Evolutionary conservation across 2,797 vertebrate genomes (phyloP).

Genomic region (Crypturellus tataupa): DNA sequence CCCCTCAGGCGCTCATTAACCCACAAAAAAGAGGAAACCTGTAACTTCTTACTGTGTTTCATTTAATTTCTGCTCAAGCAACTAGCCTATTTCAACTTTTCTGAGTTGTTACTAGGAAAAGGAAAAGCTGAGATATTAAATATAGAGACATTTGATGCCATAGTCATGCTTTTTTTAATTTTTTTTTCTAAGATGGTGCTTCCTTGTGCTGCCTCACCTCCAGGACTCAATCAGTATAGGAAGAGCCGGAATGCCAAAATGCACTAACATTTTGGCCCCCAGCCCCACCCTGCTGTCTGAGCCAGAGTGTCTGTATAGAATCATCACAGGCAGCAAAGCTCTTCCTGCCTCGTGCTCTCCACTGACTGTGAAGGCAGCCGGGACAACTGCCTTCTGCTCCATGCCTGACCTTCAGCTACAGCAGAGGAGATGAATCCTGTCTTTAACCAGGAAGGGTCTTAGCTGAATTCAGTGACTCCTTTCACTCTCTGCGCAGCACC

Average conservation of each 20-base stretch:
- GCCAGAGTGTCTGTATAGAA: too few species aligned
- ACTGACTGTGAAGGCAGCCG: neutral
- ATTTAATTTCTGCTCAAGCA: slow-evolving; percentile 58
- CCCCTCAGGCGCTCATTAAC: slow-evolving; percentile 58
- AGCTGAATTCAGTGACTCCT: neutral
- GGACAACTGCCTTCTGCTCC: neutral
- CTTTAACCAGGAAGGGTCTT: neutral
- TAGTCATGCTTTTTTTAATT: neutral
- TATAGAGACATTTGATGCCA: slow-evolving; percentile 15
- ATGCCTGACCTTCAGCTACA: neutral
- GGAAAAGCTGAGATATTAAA: neutral
- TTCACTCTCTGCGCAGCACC: neutral
- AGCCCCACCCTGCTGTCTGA: neutral
- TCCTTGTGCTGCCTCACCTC: neutral
- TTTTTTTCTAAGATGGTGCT: neutral
- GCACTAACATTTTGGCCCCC: neutral
- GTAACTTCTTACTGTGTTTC: slow-evolving; percentile 34
- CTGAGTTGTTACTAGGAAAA: neutral
- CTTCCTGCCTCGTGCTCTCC: neutral
- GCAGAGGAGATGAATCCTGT: neutral
- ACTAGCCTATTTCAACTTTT: slow-evolving; percentile 35
- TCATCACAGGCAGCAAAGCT: too few species aligned
- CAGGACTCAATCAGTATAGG: neutral
- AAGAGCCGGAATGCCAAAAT: neutral
- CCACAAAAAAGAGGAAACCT: slow-evolving; percentile 32